Evolutionary conservation across 1,140 invertebrate genomes (phyloP).

Genomic region (Bombus waltoni): DNA sequence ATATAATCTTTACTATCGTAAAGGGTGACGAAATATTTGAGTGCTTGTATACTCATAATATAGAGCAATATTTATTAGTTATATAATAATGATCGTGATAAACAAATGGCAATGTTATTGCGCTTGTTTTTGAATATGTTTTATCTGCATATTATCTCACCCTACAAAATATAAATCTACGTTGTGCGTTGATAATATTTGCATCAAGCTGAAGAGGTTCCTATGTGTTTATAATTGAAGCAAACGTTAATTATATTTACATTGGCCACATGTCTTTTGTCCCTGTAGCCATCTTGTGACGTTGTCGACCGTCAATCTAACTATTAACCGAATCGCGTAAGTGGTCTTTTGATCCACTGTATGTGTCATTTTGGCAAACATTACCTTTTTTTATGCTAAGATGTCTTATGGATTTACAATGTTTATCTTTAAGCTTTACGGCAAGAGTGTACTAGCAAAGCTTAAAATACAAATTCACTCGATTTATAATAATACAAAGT

Average conservation of each 20-base stretch:
- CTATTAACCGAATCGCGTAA: conserved; percentile 95
- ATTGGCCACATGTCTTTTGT: conserved; percentile 82
- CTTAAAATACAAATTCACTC: background rate
- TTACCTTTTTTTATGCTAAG: conserved; percentile 57
- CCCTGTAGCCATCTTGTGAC: conserved; percentile 93
- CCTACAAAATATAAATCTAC: conserved; percentile 56
- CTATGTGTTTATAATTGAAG: conserved; percentile 65
- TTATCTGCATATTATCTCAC: conserved; percentile 63
- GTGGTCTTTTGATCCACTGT: conserved; percentile 84
- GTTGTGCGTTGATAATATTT: conserved; percentile 62
- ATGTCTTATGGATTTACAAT: conserved; percentile 74
- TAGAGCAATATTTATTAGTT: conserved; percentile 60
- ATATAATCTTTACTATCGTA: conserved; percentile 34
- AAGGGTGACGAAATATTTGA: conserved; percentile 57
- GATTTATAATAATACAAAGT: background rate
- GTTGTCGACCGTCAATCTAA: conserved; percentile 93
- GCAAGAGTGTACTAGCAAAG: background rate
- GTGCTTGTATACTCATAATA: conserved; percentile 60
- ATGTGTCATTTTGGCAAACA: conserved; percentile 76
- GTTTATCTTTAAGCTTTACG: background rate
- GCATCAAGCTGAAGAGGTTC: conserved; percentile 65
- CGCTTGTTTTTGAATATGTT: conserved; percentile 67
- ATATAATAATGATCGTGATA: conserved; percentile 67
- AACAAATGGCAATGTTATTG: conserved; percentile 71
- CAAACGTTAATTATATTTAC: conserved; percentile 72